Percentiles rank a stretch among this genome's conserved stretches.
phyloP scores from a whole-genome alignment of 2,113 vertebrate species.

The Urocynchramus pylzowi region DNA sequence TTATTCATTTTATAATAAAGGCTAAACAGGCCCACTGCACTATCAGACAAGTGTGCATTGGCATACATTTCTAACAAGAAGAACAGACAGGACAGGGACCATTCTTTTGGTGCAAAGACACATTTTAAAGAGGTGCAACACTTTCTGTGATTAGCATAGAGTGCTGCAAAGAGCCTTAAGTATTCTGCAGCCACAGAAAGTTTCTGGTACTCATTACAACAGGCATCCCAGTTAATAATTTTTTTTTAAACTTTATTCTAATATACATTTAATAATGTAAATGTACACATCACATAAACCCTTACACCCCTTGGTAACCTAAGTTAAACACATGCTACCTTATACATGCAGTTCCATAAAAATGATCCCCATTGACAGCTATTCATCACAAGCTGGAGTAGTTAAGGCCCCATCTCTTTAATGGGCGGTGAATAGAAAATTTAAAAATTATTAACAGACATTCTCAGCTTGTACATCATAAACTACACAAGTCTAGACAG shows the following conservation, averaged over 20 bases:
- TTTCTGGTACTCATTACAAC: not conserved
- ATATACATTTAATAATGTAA: not conserved
- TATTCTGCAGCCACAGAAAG: not conserved
- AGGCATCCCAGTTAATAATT: not conserved
- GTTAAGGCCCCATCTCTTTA: not conserved
- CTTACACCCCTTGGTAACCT: not conserved
- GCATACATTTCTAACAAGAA: not conserved
- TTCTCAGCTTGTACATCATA: not conserved
- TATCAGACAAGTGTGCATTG: not conserved
- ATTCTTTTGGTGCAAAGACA: not conserved
- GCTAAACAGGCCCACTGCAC: not conserved
- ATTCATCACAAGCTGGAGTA: not conserved
- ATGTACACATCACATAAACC: not conserved
- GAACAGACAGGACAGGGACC: not conserved
- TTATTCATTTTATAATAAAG: not conserved
- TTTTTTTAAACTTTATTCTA: not conserved
- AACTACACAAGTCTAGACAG: not conserved
- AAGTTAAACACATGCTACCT: not conserved
- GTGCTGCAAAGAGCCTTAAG: not conserved
- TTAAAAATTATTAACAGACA: not conserved
- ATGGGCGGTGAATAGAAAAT: not conserved
- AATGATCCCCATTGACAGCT: not conserved
- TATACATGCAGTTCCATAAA: not conserved
- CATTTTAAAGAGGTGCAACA: not conserved
- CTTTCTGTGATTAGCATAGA: rapidly evolving